A percentile compares a stretch with the other conserved stretches of the same genome.
These are phyloP conservation scores for Oncorhynchus tshawytscha DNA, from an alignment of 2,113 vertebrate species.

Conservation along the genomic window DNA sequence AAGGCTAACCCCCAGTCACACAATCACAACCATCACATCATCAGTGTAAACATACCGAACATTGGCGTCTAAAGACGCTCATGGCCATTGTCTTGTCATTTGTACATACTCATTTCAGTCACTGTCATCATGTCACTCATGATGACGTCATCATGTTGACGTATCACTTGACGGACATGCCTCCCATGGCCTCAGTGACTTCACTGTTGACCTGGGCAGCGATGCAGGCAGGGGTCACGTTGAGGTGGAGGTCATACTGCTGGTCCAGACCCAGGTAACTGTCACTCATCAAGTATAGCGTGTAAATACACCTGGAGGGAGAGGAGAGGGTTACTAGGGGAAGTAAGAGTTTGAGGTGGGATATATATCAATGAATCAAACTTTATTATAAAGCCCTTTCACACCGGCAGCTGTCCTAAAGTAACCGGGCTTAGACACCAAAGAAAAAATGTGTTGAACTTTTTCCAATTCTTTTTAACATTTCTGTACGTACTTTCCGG, in stretches of 20 bases:
- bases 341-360: background rate
- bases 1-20: too few species aligned
- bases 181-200: slow-evolving; percentile 54
- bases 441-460: too few species aligned
- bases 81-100: too few species aligned
- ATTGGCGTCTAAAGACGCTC: too few species aligned
- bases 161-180: slow-evolving; percentile 56
- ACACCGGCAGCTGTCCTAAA: too few species aligned
- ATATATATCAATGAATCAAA: background rate
- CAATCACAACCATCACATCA: too few species aligned
- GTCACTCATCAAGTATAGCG: slow-evolving; percentile 95
- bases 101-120: too few species aligned
- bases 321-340: background rate
- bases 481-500: slow-evolving; percentile 82
- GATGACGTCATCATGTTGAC: background rate
- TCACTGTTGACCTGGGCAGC: slow-evolving; percentile 75
- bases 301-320: slow-evolving; percentile 87
- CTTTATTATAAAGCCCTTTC: too few species aligned
- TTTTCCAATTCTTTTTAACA: background rate
- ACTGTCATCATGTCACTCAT: background rate
- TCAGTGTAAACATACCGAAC: too few species aligned
- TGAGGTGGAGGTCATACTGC: slow-evolving; percentile 92
- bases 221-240: slow-evolving; percentile 72
- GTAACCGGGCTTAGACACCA: too few species aligned
- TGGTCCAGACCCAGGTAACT: slow-evolving; percentile 98